Conservation (phyloP, 2,888 invertebrate genomes). For the Pseudococcus longispinus region DNA sequence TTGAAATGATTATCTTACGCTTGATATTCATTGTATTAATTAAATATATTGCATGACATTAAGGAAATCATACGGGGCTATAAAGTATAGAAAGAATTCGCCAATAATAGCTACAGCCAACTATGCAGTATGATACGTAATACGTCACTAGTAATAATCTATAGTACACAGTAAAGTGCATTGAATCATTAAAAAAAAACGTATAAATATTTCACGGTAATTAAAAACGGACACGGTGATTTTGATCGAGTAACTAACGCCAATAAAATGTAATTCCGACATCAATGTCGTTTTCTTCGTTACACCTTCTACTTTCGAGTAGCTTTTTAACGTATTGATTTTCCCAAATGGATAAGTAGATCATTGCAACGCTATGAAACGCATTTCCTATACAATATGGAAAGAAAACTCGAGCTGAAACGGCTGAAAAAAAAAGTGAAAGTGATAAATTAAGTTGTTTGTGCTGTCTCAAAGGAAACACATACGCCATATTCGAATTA, state of each 20-base stretch:
- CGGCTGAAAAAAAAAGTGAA: neutral
- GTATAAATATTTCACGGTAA: constrained; percentile 10
- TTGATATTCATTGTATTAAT: no score
- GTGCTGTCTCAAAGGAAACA: constrained; percentile 32
- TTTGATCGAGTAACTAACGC: neutral
- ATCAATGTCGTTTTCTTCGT: neutral
- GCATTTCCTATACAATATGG: neutral
- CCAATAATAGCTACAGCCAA: no score
- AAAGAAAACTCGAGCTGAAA: neutral
- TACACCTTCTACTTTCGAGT: neutral
- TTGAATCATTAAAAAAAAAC: neutral
- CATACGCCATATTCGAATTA: constrained; percentile 29
- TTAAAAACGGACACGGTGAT: constrained; percentile 10
- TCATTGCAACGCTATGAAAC: neutral
- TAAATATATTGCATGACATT: no score
- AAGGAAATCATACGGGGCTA: no score
- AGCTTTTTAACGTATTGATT: neutral
- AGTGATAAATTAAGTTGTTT: constrained; percentile 35
- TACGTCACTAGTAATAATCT: neutral
- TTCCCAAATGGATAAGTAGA: neutral
- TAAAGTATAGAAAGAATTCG: no score
- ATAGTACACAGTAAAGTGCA: neutral
- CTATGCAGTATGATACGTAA: neutral
- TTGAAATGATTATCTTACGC: no score
- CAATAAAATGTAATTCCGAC: neutral